A percentile compares a stretch with the other conserved stretches of the same genome.
phyloP scores from a whole-genome alignment of 2,113 vertebrate species.

The Chlorodrepanis virens region DNA sequence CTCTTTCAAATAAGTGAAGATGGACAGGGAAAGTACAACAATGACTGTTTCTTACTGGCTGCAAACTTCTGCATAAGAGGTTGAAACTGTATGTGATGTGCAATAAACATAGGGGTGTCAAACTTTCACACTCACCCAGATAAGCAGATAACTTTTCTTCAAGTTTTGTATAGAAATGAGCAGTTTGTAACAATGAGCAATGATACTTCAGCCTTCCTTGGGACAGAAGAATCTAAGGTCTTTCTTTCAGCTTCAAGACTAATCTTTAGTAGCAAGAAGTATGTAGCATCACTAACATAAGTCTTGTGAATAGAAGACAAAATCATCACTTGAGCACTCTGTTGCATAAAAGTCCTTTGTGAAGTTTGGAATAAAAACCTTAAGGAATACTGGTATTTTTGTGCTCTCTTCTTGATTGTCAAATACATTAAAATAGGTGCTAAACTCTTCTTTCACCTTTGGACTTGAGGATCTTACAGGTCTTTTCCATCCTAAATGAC shows the following conservation, averaged over 20 bases:
- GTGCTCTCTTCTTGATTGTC: background rate
- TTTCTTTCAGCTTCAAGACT: background rate
- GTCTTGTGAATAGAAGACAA: background rate
- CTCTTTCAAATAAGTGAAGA: background rate
- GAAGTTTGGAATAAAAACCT: background rate
- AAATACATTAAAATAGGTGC: background rate
- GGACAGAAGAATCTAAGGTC: background rate
- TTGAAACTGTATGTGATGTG: background rate
- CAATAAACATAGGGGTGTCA: fast-evolving
- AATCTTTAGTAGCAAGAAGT: background rate
- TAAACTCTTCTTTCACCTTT: background rate
- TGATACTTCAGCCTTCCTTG: background rate
- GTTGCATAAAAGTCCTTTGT: background rate
- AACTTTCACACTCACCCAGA: background rate
- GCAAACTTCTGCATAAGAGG: background rate
- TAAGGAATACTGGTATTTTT: background rate
- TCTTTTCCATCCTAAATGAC: background rate
- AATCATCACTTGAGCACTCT: background rate
- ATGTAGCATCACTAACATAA: background rate
- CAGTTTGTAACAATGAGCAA: background rate
- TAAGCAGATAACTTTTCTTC: background rate
- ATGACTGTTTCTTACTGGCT: background rate
- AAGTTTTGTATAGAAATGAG: background rate
- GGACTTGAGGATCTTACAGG: background rate
- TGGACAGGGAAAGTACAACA: background rate